A percentile compares a stretch with the other conserved stretches of the same genome.
These are phyloP conservation scores for Oxyteleia sp. DNA, from an alignment of 2,888 invertebrate species.

Conservation along the genomic window DNA sequence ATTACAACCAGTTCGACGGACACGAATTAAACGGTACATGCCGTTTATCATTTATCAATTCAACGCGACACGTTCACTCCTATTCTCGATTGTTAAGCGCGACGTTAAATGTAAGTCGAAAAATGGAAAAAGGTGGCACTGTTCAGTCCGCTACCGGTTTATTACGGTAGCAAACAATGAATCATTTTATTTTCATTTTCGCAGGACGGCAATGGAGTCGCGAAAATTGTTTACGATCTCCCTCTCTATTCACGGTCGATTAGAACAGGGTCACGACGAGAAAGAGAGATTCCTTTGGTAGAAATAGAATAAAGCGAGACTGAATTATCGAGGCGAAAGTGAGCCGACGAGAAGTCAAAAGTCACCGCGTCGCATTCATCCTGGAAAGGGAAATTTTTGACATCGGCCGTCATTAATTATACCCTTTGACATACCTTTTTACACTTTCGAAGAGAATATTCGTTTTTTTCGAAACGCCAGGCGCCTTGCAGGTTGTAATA, in stretches of 20 bases:
- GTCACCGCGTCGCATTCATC: slow-evolving; percentile 45
- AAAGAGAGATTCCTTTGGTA: slow-evolving; percentile 65
- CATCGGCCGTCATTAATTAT: slow-evolving; percentile 58
- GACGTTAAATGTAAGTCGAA: slow-evolving; percentile 33
- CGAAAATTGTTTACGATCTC: slow-evolving; percentile 69
- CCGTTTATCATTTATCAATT: slow-evolving; percentile 43
- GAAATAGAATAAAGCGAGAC: slow-evolving; percentile 61
- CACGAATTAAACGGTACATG: slow-evolving; percentile 65
- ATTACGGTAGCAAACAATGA: slow-evolving; percentile 37
- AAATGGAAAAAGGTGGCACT: slow-evolving; percentile 17
- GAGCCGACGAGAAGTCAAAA: slow-evolving; percentile 66
- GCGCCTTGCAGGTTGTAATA: background rate
- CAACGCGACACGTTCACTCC: slow-evolving; percentile 17
- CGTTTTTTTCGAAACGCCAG: background rate
- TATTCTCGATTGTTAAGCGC: slow-evolving; percentile 34
- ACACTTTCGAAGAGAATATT: slow-evolving; percentile 38
- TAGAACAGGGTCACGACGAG: slow-evolving; percentile 71
- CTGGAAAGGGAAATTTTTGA: slow-evolving; percentile 56
- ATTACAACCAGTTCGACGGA: slow-evolving; percentile 49
- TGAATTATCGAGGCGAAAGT: slow-evolving; percentile 67
- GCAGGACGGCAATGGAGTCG: slow-evolving; percentile 43
- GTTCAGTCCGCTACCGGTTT: slow-evolving; percentile 42
- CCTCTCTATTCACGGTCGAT: slow-evolving; percentile 73
- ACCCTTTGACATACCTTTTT: slow-evolving; percentile 46
- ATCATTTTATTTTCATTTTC: slow-evolving; percentile 62